Evolutionary conservation across 2,888 invertebrate genomes (phyloP).

Genomic region (Exephanes ischioxanthus): DNA sequence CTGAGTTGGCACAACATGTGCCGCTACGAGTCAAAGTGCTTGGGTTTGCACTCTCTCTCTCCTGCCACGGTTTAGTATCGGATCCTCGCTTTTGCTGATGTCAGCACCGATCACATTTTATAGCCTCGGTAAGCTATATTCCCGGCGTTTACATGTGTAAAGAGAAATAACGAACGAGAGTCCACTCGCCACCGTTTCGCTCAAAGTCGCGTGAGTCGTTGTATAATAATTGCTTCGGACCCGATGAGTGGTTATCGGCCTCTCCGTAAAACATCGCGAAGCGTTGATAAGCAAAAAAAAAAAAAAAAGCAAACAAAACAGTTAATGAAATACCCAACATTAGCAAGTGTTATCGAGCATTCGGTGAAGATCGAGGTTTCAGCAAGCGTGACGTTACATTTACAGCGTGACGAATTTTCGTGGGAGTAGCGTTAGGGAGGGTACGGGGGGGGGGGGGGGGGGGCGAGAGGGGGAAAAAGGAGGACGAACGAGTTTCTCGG

Average conservation of each 20-base stretch:
- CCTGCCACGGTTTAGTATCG: slow-evolving; percentile 77
- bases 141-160: slow-evolving; percentile 72
- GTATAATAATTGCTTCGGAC: too few species aligned
- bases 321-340: neutral
- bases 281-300: neutral
- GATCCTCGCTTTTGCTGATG: slow-evolving; percentile 82
- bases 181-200: slow-evolving; percentile 12
- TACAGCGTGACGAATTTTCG: slow-evolving; percentile 10
- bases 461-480: neutral
- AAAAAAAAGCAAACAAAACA: neutral
- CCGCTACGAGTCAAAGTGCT: slow-evolving; percentile 81
- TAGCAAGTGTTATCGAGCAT: neutral
- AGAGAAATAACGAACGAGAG: slow-evolving; percentile 34
- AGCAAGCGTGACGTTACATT: neutral
- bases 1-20: slow-evolving; percentile 85
- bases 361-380: neutral
- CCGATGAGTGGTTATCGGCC: neutral
- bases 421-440: neutral
- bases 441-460: neutral
- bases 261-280: neutral
- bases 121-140: slow-evolving; percentile 76
- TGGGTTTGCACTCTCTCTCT: slow-evolving; percentile 80
- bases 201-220: neutral
- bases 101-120: slow-evolving; percentile 83
- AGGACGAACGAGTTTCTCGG: slow-evolving; percentile 13